Evolutionary conservation across 2,888 invertebrate species (phyloP).

Genomic region (Pseudanteris insignis): DNA sequence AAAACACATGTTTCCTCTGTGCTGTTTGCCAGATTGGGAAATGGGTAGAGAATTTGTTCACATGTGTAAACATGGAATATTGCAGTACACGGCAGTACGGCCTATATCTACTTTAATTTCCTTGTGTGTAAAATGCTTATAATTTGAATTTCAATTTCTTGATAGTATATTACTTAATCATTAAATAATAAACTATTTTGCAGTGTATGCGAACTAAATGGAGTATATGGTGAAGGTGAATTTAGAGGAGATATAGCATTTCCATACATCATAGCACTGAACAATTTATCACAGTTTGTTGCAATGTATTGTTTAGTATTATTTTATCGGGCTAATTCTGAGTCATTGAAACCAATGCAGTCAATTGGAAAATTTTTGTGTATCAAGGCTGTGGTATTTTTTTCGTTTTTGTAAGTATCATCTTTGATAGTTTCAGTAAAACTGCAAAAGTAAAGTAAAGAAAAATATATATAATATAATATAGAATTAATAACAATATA

Average conservation of each 20-base stretch:
- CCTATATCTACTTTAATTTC: constrained; percentile 90
- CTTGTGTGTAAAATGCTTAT: too few species aligned
- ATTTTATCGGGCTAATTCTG: constrained; percentile 89
- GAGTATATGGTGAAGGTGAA: constrained; percentile 91
- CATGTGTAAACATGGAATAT: constrained; percentile 94
- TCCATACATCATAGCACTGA: constrained; percentile 86
- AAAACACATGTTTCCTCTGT: constrained; percentile 89
- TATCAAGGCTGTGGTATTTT: constrained; percentile 97
- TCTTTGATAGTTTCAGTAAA: too few species aligned
- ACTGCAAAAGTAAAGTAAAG: too few species aligned
- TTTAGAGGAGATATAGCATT: constrained; percentile 87
- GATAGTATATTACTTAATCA: too few species aligned
- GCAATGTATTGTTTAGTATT: constrained; percentile 96
- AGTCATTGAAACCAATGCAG: constrained; percentile 89
- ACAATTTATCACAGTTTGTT: constrained; percentile 93
- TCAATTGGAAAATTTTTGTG: constrained; percentile 96
- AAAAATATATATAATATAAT: too few species aligned
- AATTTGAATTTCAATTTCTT: too few species aligned
- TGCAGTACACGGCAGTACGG: constrained; percentile 93
- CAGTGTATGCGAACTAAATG: constrained; percentile 84
- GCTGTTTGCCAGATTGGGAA: constrained; percentile 90
- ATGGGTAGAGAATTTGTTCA: constrained; percentile 94
- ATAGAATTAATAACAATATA: too few species aligned
- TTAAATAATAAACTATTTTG: constrained; percentile 52
- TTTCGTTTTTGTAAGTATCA: constrained; percentile 93